Evolutionary conservation across 1,140 invertebrate species (phyloP).

Genomic region (Trypoxylus dichotomus): DNA sequence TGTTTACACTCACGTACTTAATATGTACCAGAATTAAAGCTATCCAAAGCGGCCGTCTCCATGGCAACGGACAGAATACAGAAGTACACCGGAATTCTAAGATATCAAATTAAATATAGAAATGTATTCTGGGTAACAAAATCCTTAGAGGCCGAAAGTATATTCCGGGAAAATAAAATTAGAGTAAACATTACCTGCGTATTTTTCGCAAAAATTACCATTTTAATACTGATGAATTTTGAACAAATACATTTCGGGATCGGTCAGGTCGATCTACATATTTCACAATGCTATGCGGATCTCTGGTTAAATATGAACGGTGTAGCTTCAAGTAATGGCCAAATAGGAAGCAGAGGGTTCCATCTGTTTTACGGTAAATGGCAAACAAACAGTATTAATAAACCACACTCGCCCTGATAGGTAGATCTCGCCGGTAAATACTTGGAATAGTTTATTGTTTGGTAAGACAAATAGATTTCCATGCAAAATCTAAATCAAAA

Average conservation of each 20-base stretch:
- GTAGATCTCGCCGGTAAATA: not conserved
- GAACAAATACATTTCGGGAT: not conserved
- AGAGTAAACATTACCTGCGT: constrained; percentile 38
- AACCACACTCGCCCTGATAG: not conserved
- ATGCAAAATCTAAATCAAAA: too few species aligned
- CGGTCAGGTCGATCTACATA: not conserved
- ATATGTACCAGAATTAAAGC: constrained; percentile 17
- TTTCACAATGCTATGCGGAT: not conserved
- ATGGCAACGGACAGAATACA: constrained; percentile 38
- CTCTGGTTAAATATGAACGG: not conserved
- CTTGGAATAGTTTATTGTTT: not conserved
- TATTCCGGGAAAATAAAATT: constrained; percentile 38
- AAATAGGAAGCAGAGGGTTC: not conserved
- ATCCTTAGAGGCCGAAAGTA: constrained; percentile 35
- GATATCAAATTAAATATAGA: constrained; percentile 45
- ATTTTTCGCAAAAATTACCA: not conserved
- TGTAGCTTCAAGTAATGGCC: not conserved
- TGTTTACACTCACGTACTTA: constrained; percentile 11
- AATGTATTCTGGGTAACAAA: constrained; percentile 39
- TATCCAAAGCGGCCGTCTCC: constrained; percentile 33
- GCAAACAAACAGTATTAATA: not conserved
- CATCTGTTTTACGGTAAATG: not conserved
- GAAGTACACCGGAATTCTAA: constrained; percentile 35
- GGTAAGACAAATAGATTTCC: too few species aligned
- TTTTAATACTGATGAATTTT: constrained; percentile 4